These are phyloP conservation scores for Potamarius usumacintae DNA, from an alignment of 2,113 vertebrate genomes.

Conservation along the genomic window DNA sequence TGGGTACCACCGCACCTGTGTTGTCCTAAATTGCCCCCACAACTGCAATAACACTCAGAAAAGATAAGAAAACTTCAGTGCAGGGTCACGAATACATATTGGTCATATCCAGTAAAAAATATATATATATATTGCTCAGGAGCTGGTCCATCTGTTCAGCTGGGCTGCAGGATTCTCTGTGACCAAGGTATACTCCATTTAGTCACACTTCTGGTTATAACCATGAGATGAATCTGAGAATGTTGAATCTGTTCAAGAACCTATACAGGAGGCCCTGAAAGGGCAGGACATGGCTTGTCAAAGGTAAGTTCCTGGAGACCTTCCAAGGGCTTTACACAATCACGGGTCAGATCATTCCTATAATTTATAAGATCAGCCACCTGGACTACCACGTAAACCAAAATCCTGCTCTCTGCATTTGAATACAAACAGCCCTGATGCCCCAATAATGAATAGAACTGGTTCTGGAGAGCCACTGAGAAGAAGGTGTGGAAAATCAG, in stretches of 20 bases:
- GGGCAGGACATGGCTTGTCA: background rate
- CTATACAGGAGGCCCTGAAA: background rate
- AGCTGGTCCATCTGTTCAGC: background rate
- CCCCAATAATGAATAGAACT: background rate
- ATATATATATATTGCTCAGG: background rate
- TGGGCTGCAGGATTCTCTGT: background rate
- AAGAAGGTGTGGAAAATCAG: background rate
- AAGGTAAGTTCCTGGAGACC: background rate
- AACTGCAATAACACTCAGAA: background rate
- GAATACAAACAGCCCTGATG: background rate
- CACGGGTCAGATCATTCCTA: background rate
- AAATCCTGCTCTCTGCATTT: background rate
- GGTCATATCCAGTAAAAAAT: background rate
- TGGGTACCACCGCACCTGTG: background rate
- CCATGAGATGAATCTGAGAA: background rate
- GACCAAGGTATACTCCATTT: background rate
- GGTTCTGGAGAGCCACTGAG: background rate
- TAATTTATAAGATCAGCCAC: background rate
- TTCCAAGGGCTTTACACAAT: background rate
- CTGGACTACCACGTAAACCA: background rate
- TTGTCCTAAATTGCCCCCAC: background rate
- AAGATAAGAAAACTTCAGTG: background rate
- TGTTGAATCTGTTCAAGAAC: background rate
- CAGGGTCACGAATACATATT: background rate
- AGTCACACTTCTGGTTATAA: background rate